Base-by-base conservation (phyloP, 2,888 invertebrate species). In the Itoplectis maculator region DNA sequence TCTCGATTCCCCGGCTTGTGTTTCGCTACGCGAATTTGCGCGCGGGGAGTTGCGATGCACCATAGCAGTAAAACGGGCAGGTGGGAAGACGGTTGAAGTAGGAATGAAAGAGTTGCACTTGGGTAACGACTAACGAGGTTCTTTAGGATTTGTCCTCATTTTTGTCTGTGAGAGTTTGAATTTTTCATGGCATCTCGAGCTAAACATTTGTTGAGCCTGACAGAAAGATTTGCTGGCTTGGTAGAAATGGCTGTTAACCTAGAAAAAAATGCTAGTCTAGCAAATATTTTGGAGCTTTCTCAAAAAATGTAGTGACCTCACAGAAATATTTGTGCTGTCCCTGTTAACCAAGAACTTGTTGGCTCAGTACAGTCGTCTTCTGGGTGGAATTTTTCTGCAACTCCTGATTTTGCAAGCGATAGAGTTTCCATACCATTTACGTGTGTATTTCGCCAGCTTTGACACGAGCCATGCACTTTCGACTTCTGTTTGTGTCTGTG, bases 71-170 rank as follows among this genome's bases (percentile, higher is more conserved):
- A 13, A n/a, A 13, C 4, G 45, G n/a, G 11, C 29, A 29, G 61
- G 65, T 29, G 72, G 29, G 65, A n/a, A 23, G 15, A n/a, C 35
- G 37, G 6, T 51, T 6, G 1, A 11, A 13, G 51, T 15, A 51
- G 37, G 29, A 37, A 20, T 18, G 9, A 15, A 51, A 61, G 68
- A 66, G 51, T 69, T 51, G 40, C 73, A 69, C 63, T 65, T 35
- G 63, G 18, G n/a, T 63, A 69, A 74, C 49, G 40, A 59, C 49
- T 74, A 82, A 82, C 78, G 74, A 78, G 74, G 74, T 54, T 59
- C 51, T 78, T 61, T 47, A 63, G 54, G 23, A 7, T 13, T 23
- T 13, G 9, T 49, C 49, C 49, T 49, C 47, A 15, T 47, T 29
- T 47, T 29, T 15, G 15, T 8, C 8, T 29, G 47, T 0, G 47